These are phyloP conservation scores for Hipparchia semele DNA, from an alignment of 2,888 invertebrate genomes.

Conservation along the genomic window DNA sequence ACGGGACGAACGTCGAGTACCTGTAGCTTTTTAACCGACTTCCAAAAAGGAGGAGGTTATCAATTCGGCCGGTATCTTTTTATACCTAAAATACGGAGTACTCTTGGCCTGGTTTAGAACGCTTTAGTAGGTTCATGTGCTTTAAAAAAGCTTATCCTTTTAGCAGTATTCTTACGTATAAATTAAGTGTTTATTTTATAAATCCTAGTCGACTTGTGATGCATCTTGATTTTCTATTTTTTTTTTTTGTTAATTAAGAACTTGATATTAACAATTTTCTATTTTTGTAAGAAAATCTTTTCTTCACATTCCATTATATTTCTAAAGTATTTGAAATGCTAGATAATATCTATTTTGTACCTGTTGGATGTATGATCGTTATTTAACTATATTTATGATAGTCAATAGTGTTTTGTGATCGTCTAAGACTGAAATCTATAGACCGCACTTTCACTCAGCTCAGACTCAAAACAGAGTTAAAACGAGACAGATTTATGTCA, in stretches of 20 bases:
- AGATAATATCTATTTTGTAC: neutral
- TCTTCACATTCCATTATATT: constrained; percentile 1
- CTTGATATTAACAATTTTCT: neutral
- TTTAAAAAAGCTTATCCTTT: neutral
- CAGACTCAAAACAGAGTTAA: no score
- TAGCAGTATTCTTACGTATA: neutral
- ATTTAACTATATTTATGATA: no score
- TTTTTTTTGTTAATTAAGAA: neutral
- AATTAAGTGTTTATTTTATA: neutral
- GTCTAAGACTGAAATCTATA: neutral
- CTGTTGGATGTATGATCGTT: no score
- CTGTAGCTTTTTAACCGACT: no score
- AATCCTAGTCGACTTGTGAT: constrained; percentile 15
- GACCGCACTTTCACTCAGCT: no score
- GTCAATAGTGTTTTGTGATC: neutral
- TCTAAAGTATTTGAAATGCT: no score
- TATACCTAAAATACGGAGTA: no score
- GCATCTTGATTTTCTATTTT: neutral
- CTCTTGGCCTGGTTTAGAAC: neutral
- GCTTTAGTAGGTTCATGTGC: neutral
- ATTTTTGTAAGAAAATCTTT: constrained; percentile 8
- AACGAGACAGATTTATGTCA: no score
- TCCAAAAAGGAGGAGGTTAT: no score
- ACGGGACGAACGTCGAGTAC: no score
- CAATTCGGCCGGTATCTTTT: no score